Conservation (phyloP, 2,113 vertebrate species). For the Pyxicephalus adspersus region DNA sequence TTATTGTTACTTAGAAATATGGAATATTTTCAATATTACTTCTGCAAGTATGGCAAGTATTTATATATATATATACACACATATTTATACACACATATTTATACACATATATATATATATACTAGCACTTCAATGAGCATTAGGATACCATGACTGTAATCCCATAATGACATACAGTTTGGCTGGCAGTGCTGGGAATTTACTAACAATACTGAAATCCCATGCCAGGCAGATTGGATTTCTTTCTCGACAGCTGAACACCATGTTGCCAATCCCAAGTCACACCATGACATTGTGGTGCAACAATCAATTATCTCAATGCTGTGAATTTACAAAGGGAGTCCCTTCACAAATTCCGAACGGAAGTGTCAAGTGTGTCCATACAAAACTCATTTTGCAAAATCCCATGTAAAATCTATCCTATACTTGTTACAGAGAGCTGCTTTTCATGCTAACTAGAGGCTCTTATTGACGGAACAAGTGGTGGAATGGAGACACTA, state of each 20-base stretch:
- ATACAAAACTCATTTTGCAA: not conserved
- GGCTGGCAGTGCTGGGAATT: constrained; percentile 41
- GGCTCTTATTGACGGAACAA: not conserved
- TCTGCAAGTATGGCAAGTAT: not conserved
- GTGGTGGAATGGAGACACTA: too few species aligned
- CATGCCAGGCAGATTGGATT: constrained; percentile 20
- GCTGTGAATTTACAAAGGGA: constrained; percentile 37
- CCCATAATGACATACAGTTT: constrained; percentile 44
- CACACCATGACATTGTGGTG: constrained; percentile 46
- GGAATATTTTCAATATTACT: not conserved
- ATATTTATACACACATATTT: too few species aligned
- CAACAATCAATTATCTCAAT: constrained; percentile 55
- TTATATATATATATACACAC: too few species aligned
- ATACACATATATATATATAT: not conserved
- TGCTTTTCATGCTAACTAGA: not conserved
- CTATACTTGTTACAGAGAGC: not conserved
- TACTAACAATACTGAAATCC: constrained; percentile 49
- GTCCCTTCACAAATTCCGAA: constrained; percentile 42
- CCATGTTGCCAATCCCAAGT: constrained; percentile 33
- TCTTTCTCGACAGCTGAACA: constrained; percentile 45
- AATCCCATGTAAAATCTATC: not conserved
- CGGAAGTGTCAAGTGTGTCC: constrained; percentile 38
- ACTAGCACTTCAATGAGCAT: not conserved
- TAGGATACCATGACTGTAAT: constrained; percentile 41
- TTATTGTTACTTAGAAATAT: constrained; percentile 4